Evolutionary conservation across 2,888 invertebrate genomes (phyloP), one percentile per base, ranked within the genome.

Genomic region (Calameuta idolon): DNA sequence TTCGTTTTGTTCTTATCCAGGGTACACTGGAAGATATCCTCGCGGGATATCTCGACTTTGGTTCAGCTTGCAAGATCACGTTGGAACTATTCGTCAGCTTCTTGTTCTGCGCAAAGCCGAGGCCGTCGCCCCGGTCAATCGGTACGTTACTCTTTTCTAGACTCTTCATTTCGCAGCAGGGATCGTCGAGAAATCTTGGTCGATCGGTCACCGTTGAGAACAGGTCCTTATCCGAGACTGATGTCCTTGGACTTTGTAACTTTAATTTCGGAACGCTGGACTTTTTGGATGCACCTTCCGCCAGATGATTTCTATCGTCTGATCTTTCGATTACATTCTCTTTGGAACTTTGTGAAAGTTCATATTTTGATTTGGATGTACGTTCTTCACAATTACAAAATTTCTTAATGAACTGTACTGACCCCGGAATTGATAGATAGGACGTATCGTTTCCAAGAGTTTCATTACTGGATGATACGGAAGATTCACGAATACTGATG

Each of bases 21-120:
- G 82, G 81, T 79, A 83, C 77, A 76, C 77, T 80, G 75, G 80
- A 79, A 75, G 76, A 79, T 34, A 76, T 73, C 77, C 80, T 81
- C 73, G 75, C 79, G 79, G 79, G 82, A 74, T 79, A 80, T 78
- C 80, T 79, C 77, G 80, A 79, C 78, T 73, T 79, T 77, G 77
- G 78, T 79, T 80, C 78, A 34, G 81, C 75, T 81, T 83, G 79
- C 75, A 75, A 76, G 73, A 80, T 81, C 80, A 80, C 81, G 81
- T 79, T 77, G 75, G 80, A 79, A 76, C 82, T 75, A 76, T 81
- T 79, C 80, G 79, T 74, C 73, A 79, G 77, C 74, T 80, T 71
- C 77, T 79, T 78, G 0, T 40, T 40, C 40, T 5, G 40, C 5
- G 40, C 40, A 15, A 40, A 40, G 40, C 40, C 40, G 75, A 30